A percentile compares a stretch with the other conserved stretches of the same genome.
Evolutionary conservation across 2,888 invertebrate species (phyloP).

Genomic region (Sceliomorpha sp.): DNA sequence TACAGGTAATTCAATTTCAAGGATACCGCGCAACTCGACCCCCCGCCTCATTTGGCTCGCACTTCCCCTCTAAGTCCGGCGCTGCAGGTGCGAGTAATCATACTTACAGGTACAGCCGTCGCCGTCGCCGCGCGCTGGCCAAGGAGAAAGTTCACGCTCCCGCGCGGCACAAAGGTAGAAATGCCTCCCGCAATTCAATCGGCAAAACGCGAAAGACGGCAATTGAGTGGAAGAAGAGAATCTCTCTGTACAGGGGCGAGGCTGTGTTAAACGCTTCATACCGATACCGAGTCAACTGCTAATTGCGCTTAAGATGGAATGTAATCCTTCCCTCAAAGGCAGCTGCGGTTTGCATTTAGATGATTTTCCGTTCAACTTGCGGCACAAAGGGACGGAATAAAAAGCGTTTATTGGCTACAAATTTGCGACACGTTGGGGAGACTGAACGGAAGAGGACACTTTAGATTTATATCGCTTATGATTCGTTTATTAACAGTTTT

Average conservation of each 20-base stretch:
- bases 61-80: constrained; percentile 11
- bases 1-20: constrained; percentile 67
- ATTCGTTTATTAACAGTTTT: no score
- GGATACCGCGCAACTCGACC: not conserved
- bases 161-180: constrained; percentile 20
- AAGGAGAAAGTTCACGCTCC: no score
- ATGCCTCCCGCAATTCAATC: not conserved
- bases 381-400: no score
- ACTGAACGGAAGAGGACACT: no score
- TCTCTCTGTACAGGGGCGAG: not conserved
- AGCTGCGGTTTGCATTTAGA: no score
- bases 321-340: no score
- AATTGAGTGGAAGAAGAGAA: not conserved
- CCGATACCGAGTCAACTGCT: constrained; percentile 37
- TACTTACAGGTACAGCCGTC: constrained; percentile 6
- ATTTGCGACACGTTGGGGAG: no score
- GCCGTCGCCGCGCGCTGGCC: no score
- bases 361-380: no score
- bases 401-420: no score
- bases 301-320: constrained; percentile 18
- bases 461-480: no score
- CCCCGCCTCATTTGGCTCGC: not conserved
- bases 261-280: constrained; percentile 21
- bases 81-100: constrained; percentile 64
- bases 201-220: not conserved